Percentiles rank a stretch among this genome's conserved stretches.
Conservation (phyloP, 2,888 invertebrate species). For the Papilio elwesi region DNA sequence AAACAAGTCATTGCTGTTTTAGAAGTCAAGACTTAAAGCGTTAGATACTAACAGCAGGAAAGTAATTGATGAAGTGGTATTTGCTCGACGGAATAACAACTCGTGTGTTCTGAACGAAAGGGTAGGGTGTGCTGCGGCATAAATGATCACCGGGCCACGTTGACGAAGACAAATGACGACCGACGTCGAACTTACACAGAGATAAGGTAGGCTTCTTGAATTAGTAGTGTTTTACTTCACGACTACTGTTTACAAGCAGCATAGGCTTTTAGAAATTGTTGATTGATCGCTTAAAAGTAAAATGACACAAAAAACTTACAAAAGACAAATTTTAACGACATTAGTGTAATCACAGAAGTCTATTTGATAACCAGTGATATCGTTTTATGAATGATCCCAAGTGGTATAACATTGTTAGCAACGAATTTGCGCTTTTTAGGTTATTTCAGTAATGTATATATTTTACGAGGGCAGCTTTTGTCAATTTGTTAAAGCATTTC, state of each 20-base stretch:
- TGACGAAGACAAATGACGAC: slow-evolving; percentile 84
- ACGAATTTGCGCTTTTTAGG: no score
- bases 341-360: neutral
- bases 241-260: slow-evolving; percentile 71
- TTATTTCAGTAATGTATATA: neutral
- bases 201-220: slow-evolving; percentile 83
- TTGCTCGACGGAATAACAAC: slow-evolving; percentile 23
- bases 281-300: neutral
- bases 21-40: no score
- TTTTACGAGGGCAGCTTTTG: neutral
- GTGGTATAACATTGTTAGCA: no score
- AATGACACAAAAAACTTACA: neutral
- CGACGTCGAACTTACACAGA: slow-evolving; percentile 81
- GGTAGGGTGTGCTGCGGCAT: slow-evolving; percentile 85
- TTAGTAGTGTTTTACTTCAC: slow-evolving; percentile 77
- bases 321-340: neutral
- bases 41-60: no score
- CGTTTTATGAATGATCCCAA: no score
- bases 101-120: slow-evolving; percentile 66
- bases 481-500: no score
- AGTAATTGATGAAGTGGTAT: no score
- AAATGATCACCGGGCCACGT: slow-evolving; percentile 83
- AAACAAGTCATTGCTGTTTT: no score
- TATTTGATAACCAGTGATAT: neutral
- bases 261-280: slow-evolving; percentile 39